phyloP scores from a whole-genome alignment of 2,888 invertebrate genomes.

The Heliconius sara region DNA sequence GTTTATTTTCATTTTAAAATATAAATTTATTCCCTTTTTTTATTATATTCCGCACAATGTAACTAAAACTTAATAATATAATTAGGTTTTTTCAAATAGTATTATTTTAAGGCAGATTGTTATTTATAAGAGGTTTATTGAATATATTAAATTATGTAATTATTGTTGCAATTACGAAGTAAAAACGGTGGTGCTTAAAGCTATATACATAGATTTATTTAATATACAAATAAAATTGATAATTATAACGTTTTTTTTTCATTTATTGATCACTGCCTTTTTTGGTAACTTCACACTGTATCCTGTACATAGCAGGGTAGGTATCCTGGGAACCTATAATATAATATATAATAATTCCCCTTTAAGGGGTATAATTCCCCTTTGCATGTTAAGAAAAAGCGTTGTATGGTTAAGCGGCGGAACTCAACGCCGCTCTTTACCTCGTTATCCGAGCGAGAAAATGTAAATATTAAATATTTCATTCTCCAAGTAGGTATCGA shows the following conservation, averaged over 20 bases:
- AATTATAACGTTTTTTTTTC: conserved; percentile 35
- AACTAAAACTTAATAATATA: conserved; percentile 22
- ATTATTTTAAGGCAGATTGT: conserved; percentile 52
- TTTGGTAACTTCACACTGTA: neutral
- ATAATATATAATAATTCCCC: too few relatives aligned
- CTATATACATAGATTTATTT: conserved; percentile 59
- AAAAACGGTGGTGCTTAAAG: conserved; percentile 73
- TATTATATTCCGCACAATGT: conserved; percentile 2
- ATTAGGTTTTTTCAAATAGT: conserved; percentile 36
- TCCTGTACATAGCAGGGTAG: neutral
- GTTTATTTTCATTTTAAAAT: neutral
- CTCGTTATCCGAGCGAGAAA: too few relatives aligned
- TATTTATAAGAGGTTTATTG: conserved; percentile 62
- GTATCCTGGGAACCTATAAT: neutral
- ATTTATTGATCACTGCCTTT: neutral
- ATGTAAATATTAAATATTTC: too few relatives aligned
- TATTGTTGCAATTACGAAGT: conserved; percentile 63
- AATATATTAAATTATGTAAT: conserved; percentile 47
- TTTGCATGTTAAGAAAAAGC: too few relatives aligned
- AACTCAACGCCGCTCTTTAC: neutral
- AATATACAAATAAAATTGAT: conserved; percentile 59
- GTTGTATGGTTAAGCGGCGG: neutral
- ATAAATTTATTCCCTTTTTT: neutral
- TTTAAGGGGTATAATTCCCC: too few relatives aligned
- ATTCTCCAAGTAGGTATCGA: too few relatives aligned